phyloP scores from a whole-genome alignment of 2,888 invertebrate species.

The Thymelicus acteon region DNA sequence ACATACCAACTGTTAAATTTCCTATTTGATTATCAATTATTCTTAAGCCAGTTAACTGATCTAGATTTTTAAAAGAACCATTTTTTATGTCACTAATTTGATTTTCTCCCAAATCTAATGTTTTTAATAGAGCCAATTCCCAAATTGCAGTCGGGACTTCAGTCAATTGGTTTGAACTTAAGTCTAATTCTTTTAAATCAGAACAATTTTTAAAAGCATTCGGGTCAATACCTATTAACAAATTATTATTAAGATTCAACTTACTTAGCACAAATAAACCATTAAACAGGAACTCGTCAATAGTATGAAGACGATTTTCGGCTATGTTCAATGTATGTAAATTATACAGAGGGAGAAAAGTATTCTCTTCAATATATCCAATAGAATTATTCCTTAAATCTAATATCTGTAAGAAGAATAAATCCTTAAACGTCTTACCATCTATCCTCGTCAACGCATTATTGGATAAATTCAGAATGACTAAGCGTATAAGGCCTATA shows the following conservation, averaged over 20 bases:
- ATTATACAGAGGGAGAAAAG: conserved; percentile 94
- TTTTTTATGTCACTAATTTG: conserved; percentile 93
- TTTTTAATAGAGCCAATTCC: conserved; percentile 92
- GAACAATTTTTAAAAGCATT: conserved; percentile 95
- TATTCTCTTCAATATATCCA: conserved; percentile 93
- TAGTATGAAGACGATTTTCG: conserved; percentile 92
- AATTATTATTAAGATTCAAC: conserved; percentile 93
- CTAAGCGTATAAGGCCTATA: conserved; percentile 92
- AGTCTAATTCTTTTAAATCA: conserved; percentile 93
- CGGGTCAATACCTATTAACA: conserved; percentile 89
- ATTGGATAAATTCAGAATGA: conserved; percentile 93
- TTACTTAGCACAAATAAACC: conserved; percentile 93
- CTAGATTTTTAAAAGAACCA: conserved; percentile 93
- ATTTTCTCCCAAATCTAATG: conserved; percentile 96
- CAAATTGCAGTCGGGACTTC: conserved; percentile 93
- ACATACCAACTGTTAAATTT: conserved; percentile 92
- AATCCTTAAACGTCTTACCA: conserved; percentile 93
- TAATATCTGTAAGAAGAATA: conserved; percentile 94
- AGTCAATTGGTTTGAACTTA: conserved; percentile 93
- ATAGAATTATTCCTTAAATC: conserved; percentile 95
- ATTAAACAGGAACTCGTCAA: conserved; percentile 92
- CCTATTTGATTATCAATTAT: conserved; percentile 95
- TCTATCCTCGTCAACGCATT: conserved; percentile 94
- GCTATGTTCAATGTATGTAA: conserved; percentile 95
- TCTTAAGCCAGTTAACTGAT: conserved; percentile 93